Base-by-base conservation (phyloP, 2,797 vertebrate genomes). In the Pangasius larnaudii region DNA sequence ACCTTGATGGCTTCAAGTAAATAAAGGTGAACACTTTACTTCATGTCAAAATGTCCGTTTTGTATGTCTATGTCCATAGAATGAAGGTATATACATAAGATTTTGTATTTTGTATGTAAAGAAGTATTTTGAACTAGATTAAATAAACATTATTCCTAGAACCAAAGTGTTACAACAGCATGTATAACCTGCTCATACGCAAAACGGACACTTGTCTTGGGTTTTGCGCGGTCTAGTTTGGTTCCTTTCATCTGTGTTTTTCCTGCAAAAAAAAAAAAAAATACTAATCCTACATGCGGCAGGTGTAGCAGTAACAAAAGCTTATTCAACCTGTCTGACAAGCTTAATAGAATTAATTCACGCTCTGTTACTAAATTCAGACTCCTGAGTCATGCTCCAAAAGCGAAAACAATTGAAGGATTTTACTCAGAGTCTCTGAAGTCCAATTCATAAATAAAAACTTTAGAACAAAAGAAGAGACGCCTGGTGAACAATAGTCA, bases 281-380 rank as follows among this genome's bases (percentile, higher is more conserved):
- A 22, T 53, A 46, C 4, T 2, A 81, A 74, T n/a, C 51, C 65
- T 30, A 24, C 74, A 79, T 22, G 69, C 33, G 84, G 46, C 56
- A 86, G 84, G 42, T 86, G 69, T 81, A 67, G 65, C 18, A 30
- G 36, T 83, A 75, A 65, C 69, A 81, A 81, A 75, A 36, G 53
- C 72, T 82, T 75, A 86, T 56, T 82, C 49, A 77, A 78, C 61
- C 65, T 22, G 85, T 56, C 85, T 83, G 78, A 89, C 78, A 30
- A 61, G 88, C 80, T 84, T 24, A 56, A 56, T 11, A n/a, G 85
- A 82, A 86, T 69, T 46, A 46, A 46, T 46, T 46, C 33, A 86
- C 83, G 8, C 59, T 51, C 84, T 42, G 88, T 27, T 83, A 27
- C 88, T 89, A 89, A 89, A 83, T 86, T 61, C 69, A 81, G 69